A percentile compares a stretch with the other conserved stretches of the same genome.
Conservation (phyloP, 2,797 vertebrate genomes). For the Chromis chromis region DNA sequence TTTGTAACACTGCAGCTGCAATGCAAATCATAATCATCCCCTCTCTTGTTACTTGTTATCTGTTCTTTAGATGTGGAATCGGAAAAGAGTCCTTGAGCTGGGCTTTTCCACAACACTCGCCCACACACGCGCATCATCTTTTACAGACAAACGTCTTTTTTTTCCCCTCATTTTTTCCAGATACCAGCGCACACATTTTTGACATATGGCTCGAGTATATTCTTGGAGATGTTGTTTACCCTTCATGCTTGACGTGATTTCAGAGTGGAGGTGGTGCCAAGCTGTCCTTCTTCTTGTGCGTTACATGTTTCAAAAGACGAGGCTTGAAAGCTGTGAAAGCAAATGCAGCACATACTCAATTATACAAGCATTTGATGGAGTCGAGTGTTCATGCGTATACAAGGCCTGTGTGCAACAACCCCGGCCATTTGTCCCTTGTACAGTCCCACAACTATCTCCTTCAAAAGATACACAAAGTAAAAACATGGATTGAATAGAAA, state of each 20-base stretch:
- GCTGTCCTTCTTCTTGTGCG: conserved; percentile 55
- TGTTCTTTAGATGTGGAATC: conserved; percentile 65
- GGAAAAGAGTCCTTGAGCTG: conserved; percentile 64
- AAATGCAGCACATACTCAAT: conserved; percentile 65
- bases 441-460: conserved; percentile 1
- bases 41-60: conserved; percentile 69
- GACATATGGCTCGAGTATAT: conserved; percentile 53
- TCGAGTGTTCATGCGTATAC: conserved; percentile 45
- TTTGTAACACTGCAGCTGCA: conserved; percentile 44
- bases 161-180: conserved; percentile 8
- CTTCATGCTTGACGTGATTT: conserved; percentile 75
- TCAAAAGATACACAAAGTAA: conserved; percentile 14
- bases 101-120: conserved; percentile 44
- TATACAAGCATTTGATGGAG: conserved; percentile 67
- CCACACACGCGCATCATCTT: conserved; percentile 19
- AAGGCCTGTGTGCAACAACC: conserved; percentile 27
- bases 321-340: conserved; percentile 63
- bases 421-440: conserved; percentile 21
- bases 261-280: conserved; percentile 66
- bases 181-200: conserved; percentile 8
- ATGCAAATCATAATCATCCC: conserved; percentile 66
- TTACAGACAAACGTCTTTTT: conserved; percentile 23
- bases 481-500: conserved; percentile 2
- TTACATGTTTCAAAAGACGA: conserved; percentile 64
- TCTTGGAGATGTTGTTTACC: conserved; percentile 71